Evolutionary conservation across 2,797 vertebrate genomes (phyloP).

Genomic region (Platalea minor): DNA sequence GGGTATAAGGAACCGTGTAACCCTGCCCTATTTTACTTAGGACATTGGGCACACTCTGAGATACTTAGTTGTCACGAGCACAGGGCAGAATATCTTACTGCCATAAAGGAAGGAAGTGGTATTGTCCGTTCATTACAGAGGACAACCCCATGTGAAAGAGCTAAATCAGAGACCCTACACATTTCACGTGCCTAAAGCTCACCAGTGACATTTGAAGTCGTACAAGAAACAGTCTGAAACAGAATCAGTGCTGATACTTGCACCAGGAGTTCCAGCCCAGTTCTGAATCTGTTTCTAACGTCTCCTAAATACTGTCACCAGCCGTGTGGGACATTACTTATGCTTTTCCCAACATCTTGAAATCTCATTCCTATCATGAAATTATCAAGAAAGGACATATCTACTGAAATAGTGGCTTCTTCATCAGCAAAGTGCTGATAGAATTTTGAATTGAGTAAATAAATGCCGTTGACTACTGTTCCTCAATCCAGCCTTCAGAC

Average conservation of each 20-base stretch:
- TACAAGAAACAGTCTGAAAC: background rate
- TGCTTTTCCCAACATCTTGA: background rate
- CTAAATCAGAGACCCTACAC: fast-evolving
- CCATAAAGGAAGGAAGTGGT: background rate
- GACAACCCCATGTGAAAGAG: background rate
- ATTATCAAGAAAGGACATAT: background rate
- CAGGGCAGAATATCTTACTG: background rate
- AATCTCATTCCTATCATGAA: background rate
- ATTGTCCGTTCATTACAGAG: background rate
- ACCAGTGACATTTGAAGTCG: background rate
- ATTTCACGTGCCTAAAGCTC: background rate
- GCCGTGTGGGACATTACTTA: background rate
- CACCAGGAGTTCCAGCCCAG: background rate
- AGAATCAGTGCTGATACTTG: background rate
- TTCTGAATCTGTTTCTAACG: background rate
- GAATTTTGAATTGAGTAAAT: background rate
- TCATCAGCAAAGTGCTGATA: background rate
- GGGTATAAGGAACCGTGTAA: background rate
- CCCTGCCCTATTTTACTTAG: background rate
- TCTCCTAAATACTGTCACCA: background rate
- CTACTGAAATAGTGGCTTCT: background rate
- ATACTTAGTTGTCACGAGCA: fast-evolving
- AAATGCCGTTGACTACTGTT: background rate
- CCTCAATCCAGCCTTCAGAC: background rate
- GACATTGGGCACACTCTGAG: background rate